phyloP scores from a whole-genome alignment of 2,113 vertebrate genomes.

The Struthidea cinerea region DNA sequence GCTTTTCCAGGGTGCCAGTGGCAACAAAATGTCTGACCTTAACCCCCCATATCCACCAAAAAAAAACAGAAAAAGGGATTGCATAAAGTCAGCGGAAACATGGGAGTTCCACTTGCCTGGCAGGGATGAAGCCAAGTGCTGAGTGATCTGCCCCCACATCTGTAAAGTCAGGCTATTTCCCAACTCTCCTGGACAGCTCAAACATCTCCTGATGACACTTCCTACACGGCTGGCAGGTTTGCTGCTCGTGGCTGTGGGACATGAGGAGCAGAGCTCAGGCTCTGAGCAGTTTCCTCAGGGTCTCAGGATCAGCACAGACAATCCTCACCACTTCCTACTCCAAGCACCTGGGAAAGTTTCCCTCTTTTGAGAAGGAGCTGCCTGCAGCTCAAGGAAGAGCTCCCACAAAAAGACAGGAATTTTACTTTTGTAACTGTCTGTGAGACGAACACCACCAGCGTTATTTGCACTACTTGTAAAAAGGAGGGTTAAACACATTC shows the following conservation, averaged over 20 bases:
- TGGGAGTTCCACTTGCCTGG: background rate
- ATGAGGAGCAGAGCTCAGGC: background rate
- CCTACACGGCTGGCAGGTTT: background rate
- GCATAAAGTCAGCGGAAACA: background rate
- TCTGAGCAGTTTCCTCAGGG: background rate
- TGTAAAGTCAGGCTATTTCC: background rate
- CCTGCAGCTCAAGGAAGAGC: background rate
- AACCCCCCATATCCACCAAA: background rate
- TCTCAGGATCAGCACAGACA: background rate
- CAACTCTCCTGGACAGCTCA: background rate
- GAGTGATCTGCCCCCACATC: background rate
- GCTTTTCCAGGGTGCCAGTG: background rate
- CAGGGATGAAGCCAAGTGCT: background rate
- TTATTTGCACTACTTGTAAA: background rate
- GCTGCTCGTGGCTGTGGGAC: rapidly evolving
- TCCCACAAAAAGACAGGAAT: background rate
- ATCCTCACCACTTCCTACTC: background rate
- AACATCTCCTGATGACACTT: background rate
- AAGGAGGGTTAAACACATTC: background rate
- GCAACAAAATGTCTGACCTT: background rate
- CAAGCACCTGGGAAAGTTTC: background rate
- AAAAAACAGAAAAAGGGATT: background rate
- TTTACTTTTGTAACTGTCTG: background rate
- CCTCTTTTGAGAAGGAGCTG: background rate
- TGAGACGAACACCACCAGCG: background rate